Percentiles rank a stretch among this genome's conserved stretches.
Evolutionary conservation across 1,140 invertebrate species (phyloP).

Genomic region (Sarcophaga peregrina): DNA sequence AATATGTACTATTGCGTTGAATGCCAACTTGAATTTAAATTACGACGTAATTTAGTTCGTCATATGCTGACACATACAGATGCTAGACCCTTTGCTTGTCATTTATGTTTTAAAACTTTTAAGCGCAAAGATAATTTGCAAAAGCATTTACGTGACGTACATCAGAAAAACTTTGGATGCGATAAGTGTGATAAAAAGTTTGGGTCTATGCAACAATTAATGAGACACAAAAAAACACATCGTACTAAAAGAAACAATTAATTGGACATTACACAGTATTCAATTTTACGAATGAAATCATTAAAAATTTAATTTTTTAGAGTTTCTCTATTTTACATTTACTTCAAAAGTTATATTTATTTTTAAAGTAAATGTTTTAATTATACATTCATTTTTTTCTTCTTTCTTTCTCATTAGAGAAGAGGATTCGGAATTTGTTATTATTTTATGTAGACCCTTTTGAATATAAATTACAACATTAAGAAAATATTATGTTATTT

Average conservation of each 20-base stretch:
- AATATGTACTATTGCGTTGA: slow-evolving; percentile 20
- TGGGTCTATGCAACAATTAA: not conserved
- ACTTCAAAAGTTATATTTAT: no score
- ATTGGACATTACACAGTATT: not conserved
- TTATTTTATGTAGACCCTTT: no score
- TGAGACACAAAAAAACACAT: not conserved
- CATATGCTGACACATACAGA: slow-evolving; percentile 22
- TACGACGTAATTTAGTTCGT: slow-evolving; percentile 30
- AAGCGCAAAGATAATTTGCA: slow-evolving; percentile 32
- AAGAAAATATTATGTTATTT: no score
- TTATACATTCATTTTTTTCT: no score
- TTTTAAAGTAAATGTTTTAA: no score
- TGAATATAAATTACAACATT: no score
- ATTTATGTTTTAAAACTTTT: not conserved
- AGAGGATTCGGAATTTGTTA: no score
- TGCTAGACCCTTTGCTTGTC: not conserved
- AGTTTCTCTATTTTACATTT: no score
- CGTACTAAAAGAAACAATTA: slow-evolving; percentile 6
- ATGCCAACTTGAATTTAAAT: slow-evolving; percentile 22
- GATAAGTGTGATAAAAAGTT: slow-evolving; percentile 27
- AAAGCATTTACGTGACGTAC: slow-evolving; percentile 27
- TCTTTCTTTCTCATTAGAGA: no score
- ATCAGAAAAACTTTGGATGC: not conserved
- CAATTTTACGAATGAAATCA: no score
- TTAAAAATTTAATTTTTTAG: no score